Base-by-base conservation (phyloP, 2,888 invertebrate species). In the Nezara viridula region DNA sequence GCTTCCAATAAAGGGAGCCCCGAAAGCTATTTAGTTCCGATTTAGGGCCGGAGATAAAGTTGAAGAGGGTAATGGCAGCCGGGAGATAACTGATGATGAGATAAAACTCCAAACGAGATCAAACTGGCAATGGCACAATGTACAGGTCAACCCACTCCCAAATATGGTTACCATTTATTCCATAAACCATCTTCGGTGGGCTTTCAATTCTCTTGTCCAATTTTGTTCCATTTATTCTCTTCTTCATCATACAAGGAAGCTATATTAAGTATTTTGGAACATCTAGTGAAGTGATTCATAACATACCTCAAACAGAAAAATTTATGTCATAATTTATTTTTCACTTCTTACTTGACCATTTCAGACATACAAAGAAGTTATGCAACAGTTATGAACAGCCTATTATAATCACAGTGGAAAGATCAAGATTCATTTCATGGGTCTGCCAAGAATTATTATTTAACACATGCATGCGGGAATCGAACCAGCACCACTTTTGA, bases 51-150 rank as follows among this genome's bases (percentile, higher is more conserved):
- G 37, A 73, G 66, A 73, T 73, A 73, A 73, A 73, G 21, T 73
- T 73, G 66, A 73, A 73, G 66, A 73, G 66, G 66, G 37, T 73
- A 73, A 73, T 73, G 66, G 66, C 66, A 73, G 66, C 66, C 37
- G 66, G 66, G 32, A 73, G 66, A 73, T 73, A 73, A 73, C 66
- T 9, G 66, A 73, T 73, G 32, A 21, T 37, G 16, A 73, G 66
- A 73, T 73, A 73, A 73, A 73, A 73, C 66, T 73, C 66, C 32
- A 5, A 73, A 73, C 66, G 32, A 73, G 66, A 37, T 73, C 32
- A 14, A 37, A 4, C 32, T 19, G 66, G 27, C 60, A 60, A 16
- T 19, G 37, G 32, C 32, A 73, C 66, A 73, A 73, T 73, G 66
- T 21, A 37, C 24, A 7, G 66, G 66, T 37, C 66, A 73, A 37